Evolutionary conservation across 2,888 invertebrate species (phyloP), one percentile per base, ranked within the genome.

Genomic region (Dryococelus australis): DNA sequence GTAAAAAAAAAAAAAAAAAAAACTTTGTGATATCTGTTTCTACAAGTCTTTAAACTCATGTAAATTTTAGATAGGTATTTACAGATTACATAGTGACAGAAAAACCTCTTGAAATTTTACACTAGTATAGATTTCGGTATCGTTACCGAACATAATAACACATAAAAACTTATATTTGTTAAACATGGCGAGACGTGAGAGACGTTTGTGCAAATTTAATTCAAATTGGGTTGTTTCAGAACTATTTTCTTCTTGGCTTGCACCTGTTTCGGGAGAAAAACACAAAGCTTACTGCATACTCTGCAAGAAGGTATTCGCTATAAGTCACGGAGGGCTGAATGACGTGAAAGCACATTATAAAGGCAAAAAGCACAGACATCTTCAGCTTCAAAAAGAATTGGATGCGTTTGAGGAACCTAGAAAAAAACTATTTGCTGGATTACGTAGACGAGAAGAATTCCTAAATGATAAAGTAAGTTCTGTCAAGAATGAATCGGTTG

Each of bases 341-440:
- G 91, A 91, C 89, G 91, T 91, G 87, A 90, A 91, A 89, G 91
- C 91, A 87, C 91, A 91, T 90, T 91, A 91, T 90, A 92, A 91
- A 90, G 91, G 91, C 89, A 91, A 91, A 91, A 91, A 91, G 89
- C 91, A 91, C 90, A 90, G 90, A 89, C 90, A 90, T 90, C 91
- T 92, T 90, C 90, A 91, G 89, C 89, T 87, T 87, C 89, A 90
- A 88, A 89, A 90, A 89, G 89, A 90, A 88, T 88, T 89, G 88
- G 88, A 88, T 87, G 87, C 84, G 78, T 86, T 84, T 86, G 88
- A 83, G 87, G 88, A 87, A 85, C 87, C 87, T 86, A 87, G 85
- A 83, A 87, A 88, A 83, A 83, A 86, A 87, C 87, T 87, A 87
- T 87, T 84, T 87, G 83, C 78, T 87, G 86, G 86, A 86, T 87